A percentile compares a stretch with the other conserved stretches of the same genome.
These are phyloP conservation scores for Picathartes gymnocephalus DNA, from an alignment of 2,113 vertebrate species.

Conservation along the genomic window DNA sequence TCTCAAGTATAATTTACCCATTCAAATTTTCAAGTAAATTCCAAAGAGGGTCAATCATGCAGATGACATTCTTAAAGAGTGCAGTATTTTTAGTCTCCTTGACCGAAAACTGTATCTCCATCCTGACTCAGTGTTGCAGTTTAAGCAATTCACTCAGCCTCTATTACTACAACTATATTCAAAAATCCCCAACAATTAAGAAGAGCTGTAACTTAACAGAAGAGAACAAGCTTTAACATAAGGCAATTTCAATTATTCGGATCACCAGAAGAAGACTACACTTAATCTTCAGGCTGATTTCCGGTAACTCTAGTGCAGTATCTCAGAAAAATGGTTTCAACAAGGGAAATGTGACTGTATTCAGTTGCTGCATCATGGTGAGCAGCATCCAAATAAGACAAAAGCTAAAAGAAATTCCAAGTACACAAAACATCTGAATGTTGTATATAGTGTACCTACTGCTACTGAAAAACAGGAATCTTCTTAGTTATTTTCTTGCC, in stretches of 20 bases:
- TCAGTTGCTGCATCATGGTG: neutral
- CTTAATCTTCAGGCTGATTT: neutral
- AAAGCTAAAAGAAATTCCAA: neutral
- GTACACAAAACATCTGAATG: neutral
- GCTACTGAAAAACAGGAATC: neutral
- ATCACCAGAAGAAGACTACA: neutral
- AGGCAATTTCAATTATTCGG: neutral
- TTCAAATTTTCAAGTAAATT: neutral
- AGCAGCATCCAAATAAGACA: neutral
- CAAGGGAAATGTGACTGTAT: neutral
- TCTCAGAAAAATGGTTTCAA: neutral
- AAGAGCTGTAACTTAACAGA: neutral
- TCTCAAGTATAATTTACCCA: neutral
- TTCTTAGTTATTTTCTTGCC: neutral
- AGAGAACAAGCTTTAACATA: neutral
- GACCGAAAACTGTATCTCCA: neutral
- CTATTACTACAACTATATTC: neutral
- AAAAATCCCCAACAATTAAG: neutral
- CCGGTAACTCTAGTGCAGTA: neutral
- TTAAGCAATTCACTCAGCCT: neutral
- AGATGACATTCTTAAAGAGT: neutral
- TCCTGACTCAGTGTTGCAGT: neutral
- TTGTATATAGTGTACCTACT: neutral
- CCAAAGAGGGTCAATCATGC: neutral
- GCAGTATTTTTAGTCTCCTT: neutral